These are phyloP conservation scores for Euthynnus affinis DNA, from an alignment of 2,797 vertebrate genomes.

Conservation along the genomic window DNA sequence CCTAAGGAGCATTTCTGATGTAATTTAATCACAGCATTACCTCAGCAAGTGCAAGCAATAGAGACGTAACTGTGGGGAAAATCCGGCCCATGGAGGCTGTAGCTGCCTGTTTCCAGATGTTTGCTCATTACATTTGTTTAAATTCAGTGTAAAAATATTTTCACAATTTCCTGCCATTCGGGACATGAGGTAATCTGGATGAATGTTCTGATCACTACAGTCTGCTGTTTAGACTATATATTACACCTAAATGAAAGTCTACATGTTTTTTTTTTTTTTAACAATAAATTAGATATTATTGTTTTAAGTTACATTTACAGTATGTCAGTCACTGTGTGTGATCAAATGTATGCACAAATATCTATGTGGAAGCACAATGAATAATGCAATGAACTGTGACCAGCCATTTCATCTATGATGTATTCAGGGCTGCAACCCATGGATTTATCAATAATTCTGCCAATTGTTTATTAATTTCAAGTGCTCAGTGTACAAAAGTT, in stretches of 20 bases:
- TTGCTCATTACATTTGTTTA: constrained; percentile 37
- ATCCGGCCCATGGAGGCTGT: not conserved
- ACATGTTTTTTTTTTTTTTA: too few relatives aligned
- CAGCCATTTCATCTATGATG: constrained; percentile 8
- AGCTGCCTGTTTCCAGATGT: constrained; percentile 31
- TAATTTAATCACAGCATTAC: constrained; percentile 72
- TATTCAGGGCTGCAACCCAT: not conserved
- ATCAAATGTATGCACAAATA: not conserved
- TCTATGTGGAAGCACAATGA: constrained; percentile 8
- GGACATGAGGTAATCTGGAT: constrained; percentile 8
- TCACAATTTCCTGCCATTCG: not conserved
- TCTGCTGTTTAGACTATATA: not conserved
- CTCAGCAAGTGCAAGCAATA: constrained; percentile 51
- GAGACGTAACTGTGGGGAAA: constrained; percentile 40
- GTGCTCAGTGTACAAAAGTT: too few relatives aligned
- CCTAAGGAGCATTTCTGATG: constrained; percentile 70
- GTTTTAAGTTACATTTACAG: not conserved
- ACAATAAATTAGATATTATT: too few relatives aligned
- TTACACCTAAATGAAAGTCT: not conserved
- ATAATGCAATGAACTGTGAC: constrained; percentile 11
- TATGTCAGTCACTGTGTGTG: constrained; percentile 5
- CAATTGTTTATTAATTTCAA: too few relatives aligned
- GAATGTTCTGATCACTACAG: constrained; percentile 2
- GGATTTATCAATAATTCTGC: not conserved
- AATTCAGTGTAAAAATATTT: constrained; percentile 8